Base-by-base conservation (phyloP, 2,888 invertebrate species). In the Philereme transversata region DNA sequence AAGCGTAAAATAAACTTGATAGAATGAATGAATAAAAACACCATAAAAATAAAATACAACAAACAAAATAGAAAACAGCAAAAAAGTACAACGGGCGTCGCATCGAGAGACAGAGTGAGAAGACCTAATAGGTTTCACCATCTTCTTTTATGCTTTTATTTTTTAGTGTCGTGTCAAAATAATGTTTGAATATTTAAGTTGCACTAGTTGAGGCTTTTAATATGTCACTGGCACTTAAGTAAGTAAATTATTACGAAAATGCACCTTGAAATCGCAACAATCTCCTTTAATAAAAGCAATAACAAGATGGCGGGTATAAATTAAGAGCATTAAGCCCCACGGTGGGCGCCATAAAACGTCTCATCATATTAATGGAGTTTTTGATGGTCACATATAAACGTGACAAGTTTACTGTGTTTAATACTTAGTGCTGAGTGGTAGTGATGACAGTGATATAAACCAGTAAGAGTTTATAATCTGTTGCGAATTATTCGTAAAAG, bases 311-410 rank as follows among this genome's bases (percentile, higher is more conserved):
- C 61, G 48, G 54, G 34, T 57, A 61, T 61, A 54, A 61, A 67
- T 61, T 53, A 54, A 54, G 33, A 49, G 52, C 59, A 65, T 63
- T 67, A 62, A 47, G 72, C 61, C 61, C 69, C 80, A 73, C 71
- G 75, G 65, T 71, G 77, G 73, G 78, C 72, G 80, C 76, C 79
- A 79, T 81, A 76, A 82, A 78, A 47, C 34, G 43, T 53, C 72
- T 72, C 80, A 77, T 81, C 72, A 74, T 73, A 72, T 75, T 77
- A 79, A 81, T 78, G 81, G 74, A 62, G 64, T 70, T 79, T 77
- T 75, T 77, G 77, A 80, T 78, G 78, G 72, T 67, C 68, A 67
- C 76, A 70, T 74, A 77, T 79, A 76, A 81, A 79, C 70, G 69
- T 74, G 73, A 76, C 64, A 66, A 65, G 68, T 63, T 69, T 73